Conservation (phyloP, 1,140 invertebrate genomes). For the Hypsibius dujardini region DNA sequence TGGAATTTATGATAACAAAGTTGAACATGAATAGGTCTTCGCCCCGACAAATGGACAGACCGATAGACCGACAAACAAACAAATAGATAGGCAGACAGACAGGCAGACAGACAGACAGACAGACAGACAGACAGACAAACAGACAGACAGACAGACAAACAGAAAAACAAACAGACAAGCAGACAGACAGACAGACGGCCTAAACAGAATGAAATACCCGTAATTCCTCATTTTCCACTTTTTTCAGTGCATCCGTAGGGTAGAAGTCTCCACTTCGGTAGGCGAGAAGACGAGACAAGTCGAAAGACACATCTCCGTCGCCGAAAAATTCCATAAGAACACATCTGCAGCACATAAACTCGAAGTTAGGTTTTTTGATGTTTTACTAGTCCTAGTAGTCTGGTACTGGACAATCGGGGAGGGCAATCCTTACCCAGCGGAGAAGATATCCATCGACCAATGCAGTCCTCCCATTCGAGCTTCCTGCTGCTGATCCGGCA, state of each 20-base stretch:
- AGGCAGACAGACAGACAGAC: too few species aligned
- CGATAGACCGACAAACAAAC: too few species aligned
- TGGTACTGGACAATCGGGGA: not conserved
- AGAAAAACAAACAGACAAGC: too few species aligned
- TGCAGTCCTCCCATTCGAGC: slow-evolving; percentile 24
- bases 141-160: not conserved
- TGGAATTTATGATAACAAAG: not conserved
- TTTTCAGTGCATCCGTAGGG: slow-evolving; percentile 36
- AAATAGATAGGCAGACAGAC: too few species aligned
- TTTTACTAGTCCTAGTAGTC: too few species aligned
- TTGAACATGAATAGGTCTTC: slow-evolving; percentile 18
- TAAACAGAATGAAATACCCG: slow-evolving; percentile 38
- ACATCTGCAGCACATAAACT: slow-evolving; percentile 43
- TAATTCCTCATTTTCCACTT: slow-evolving; percentile 42
- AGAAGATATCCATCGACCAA: slow-evolving; percentile 83
- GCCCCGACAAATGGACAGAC: too few species aligned
- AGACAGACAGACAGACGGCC: not conserved
- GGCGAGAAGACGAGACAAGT: slow-evolving; percentile 64
- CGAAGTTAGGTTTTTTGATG: too few species aligned
- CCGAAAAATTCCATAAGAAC: slow-evolving; percentile 82
- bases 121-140: not conserved
- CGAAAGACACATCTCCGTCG: slow-evolving; percentile 75
- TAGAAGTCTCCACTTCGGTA: slow-evolving; percentile 41
- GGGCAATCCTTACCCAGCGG: slow-evolving; percentile 51
- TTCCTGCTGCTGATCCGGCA: slow-evolving; percentile 28